Evolutionary conservation across 2,888 invertebrate species (phyloP).

Genomic region (Ischnus inquisitorius): DNA sequence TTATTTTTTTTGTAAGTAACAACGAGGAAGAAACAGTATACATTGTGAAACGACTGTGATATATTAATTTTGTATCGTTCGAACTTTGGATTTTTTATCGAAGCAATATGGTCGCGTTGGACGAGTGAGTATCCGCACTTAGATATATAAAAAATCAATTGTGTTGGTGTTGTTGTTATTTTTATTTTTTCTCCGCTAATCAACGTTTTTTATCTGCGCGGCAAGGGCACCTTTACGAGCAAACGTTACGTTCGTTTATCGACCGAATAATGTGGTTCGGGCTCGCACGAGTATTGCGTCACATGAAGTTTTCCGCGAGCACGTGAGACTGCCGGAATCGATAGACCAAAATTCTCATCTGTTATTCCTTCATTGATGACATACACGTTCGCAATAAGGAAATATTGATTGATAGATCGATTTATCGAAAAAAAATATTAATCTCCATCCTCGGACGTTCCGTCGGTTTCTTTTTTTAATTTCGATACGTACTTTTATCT

Average conservation of each 20-base stretch:
- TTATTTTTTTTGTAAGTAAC: background rate
- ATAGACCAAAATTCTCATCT: conserved; percentile 19
- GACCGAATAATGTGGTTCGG: conserved; percentile 14
- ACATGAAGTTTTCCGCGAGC: conserved; percentile 30
- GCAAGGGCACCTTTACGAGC: conserved; percentile 9
- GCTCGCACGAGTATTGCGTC: conserved; percentile 32
- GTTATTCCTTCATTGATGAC: background rate
- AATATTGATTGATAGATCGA: background rate
- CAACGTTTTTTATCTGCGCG: background rate
- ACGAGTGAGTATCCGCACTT: conserved; percentile 54
- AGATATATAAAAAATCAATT: background rate
- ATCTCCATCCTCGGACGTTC: conserved; percentile 38
- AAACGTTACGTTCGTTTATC: conserved; percentile 11
- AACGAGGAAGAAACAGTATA: conserved; percentile 21
- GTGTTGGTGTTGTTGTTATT: background rate
- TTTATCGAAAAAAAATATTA: background rate
- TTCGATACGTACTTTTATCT: background rate
- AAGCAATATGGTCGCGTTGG: conserved; percentile 53
- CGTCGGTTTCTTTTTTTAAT: background rate
- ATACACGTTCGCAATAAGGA: background rate
- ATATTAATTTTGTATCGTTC: conserved; percentile 41
- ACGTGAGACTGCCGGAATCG: conserved; percentile 23
- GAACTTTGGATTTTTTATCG: conserved; percentile 26
- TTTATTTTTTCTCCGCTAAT: background rate
- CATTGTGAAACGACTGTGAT: conserved; percentile 77